Evolutionary conservation across 2,888 invertebrate genomes (phyloP).

Genomic region (Sialis lutaria): DNA sequence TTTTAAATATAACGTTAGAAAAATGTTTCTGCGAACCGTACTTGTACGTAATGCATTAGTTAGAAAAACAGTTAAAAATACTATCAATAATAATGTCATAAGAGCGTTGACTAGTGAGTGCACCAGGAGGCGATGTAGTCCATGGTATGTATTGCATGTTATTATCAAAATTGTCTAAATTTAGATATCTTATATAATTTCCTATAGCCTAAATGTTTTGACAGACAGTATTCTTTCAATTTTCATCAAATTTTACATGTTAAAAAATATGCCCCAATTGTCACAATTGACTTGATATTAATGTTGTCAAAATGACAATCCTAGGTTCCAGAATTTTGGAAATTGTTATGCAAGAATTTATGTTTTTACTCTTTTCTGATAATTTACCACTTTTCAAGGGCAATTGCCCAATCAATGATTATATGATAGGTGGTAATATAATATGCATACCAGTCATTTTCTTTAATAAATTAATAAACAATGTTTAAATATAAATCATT

Average conservation of each 20-base stretch:
- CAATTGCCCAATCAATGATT: too few relatives aligned
- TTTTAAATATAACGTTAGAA: constrained; percentile 9
- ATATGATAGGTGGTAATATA: too few relatives aligned
- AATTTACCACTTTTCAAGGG: too few relatives aligned
- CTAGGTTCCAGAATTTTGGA: too few relatives aligned
- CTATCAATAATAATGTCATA: constrained; percentile 35
- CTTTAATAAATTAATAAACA: too few relatives aligned
- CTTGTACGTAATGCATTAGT: constrained; percentile 45
- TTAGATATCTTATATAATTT: not conserved
- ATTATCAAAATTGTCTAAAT: not conserved
- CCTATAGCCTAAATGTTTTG: not conserved
- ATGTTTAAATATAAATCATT: too few relatives aligned
- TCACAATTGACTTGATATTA: not conserved
- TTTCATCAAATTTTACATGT: not conserved
- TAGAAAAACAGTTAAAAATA: constrained; percentile 41
- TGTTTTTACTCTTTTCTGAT: too few relatives aligned
- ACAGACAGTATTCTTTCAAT: not conserved
- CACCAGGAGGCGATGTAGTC: constrained; percentile 38
- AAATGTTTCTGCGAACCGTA: constrained; percentile 59
- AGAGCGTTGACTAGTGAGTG: constrained; percentile 44
- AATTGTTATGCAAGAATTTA: too few relatives aligned
- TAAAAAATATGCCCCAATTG: not conserved
- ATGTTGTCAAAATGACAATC: not conserved
- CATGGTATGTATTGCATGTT: constrained; percentile 30
- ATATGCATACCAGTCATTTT: too few relatives aligned